phyloP scores from a whole-genome alignment of 2,797 vertebrate genomes.

The Chaetodon trifasciatus region DNA sequence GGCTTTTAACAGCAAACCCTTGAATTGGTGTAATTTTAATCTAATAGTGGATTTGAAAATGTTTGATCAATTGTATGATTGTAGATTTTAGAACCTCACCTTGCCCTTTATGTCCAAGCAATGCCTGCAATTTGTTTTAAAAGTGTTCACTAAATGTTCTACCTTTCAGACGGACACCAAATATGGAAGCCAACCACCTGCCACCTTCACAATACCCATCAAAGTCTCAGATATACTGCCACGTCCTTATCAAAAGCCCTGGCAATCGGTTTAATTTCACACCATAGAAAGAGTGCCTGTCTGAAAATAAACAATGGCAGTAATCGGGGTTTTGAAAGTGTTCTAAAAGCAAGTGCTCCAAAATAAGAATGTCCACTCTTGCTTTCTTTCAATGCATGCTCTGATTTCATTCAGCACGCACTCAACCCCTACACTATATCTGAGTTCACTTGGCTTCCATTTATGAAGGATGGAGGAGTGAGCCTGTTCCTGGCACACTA shows the following conservation, averaged over 20 bases:
- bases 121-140: background rate
- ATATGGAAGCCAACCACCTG: background rate
- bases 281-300: constrained; percentile 2
- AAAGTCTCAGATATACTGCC: background rate
- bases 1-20: constrained; percentile 9
- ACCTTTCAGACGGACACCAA: background rate
- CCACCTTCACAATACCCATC: background rate
- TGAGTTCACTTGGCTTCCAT: constrained; percentile 53
- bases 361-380: constrained; percentile 16
- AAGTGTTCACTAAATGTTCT: background rate
- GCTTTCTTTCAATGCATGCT: constrained; percentile 19
- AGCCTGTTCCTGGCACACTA: constrained; percentile 63
- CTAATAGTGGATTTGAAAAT: constrained; percentile 7
- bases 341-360: constrained; percentile 31
- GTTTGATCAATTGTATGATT: background rate
- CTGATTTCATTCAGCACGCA: constrained; percentile 46
- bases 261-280: constrained; percentile 11
- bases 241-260: background rate
- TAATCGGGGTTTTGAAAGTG: background rate
- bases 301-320: constrained; percentile 16
- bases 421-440: constrained; percentile 38
- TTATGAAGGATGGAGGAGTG: constrained; percentile 52
- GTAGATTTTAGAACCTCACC: background rate
- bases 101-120: background rate
- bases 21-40: background rate